Percentiles rank a stretch among this genome's conserved stretches.
Evolutionary conservation across 2,797 vertebrate genomes (phyloP).

Genomic region (Tragelaphus eurycerus): DNA sequence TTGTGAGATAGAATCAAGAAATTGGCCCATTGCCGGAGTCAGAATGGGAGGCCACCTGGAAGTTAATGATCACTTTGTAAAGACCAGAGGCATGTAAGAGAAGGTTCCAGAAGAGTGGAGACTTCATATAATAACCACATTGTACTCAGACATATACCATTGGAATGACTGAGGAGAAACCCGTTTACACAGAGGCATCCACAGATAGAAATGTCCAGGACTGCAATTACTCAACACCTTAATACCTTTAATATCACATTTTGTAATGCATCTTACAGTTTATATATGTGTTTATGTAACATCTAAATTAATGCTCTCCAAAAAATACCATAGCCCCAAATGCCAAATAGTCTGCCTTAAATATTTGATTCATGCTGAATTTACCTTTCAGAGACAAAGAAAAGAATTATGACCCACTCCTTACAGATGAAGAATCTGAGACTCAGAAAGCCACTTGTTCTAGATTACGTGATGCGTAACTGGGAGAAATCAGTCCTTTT

Average conservation of each 20-base stretch:
- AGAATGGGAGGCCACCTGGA: slow-evolving; percentile 75
- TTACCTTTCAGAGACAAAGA: background rate
- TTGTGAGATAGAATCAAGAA: slow-evolving; percentile 78
- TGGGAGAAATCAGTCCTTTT: background rate
- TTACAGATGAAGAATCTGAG: slow-evolving; percentile 39
- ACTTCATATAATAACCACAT: slow-evolving; percentile 56
- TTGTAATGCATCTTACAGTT: background rate
- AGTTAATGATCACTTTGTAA: slow-evolving; percentile 70
- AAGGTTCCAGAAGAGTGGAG: slow-evolving; percentile 51
- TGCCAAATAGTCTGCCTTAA: background rate
- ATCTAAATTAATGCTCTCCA: slow-evolving; percentile 16
- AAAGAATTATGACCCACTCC: background rate
- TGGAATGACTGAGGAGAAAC: slow-evolving; percentile 37
- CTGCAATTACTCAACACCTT: slow-evolving; percentile 24
- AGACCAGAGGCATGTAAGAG: slow-evolving; percentile 67
- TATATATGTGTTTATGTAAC: background rate
- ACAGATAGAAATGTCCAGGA: background rate
- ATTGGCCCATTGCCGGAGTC: slow-evolving; percentile 71
- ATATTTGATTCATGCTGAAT: slow-evolving; percentile 17
- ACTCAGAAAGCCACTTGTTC: background rate
- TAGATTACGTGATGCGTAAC: background rate
- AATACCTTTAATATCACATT: slow-evolving; percentile 37
- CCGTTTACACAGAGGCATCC: background rate
- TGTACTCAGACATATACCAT: slow-evolving; percentile 29
- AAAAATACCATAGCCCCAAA: background rate